Conservation (phyloP, 2,888 invertebrate genomes). For the Zygothrica quintamaculata region DNA sequence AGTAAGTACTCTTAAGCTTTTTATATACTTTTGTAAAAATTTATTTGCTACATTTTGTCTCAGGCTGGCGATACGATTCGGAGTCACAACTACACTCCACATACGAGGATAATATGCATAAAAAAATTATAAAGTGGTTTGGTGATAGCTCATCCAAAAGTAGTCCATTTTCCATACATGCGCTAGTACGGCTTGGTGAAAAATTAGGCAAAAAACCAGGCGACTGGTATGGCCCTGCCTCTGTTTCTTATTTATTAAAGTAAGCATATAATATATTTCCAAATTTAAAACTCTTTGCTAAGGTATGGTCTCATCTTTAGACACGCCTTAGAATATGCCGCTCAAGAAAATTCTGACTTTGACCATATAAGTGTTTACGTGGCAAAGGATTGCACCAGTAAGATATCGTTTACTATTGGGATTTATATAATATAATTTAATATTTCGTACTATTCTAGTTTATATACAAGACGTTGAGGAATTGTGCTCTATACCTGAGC, state of each 20-base stretch:
- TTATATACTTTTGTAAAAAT: too few relatives aligned
- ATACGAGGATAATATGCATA: constrained; percentile 90
- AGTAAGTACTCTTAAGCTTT: constrained; percentile 85
- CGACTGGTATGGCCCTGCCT: constrained; percentile 97
- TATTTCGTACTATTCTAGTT: constrained; percentile 85
- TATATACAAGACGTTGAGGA: constrained; percentile 91
- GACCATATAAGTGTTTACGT: constrained; percentile 93
- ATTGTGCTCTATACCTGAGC: constrained; percentile 86
- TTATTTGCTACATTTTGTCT: too few relatives aligned
- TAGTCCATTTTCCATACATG: constrained; percentile 94
- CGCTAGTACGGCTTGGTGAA: constrained; percentile 91
- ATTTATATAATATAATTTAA: too few relatives aligned
- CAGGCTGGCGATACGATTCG: constrained; percentile 91
- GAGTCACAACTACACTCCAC: constrained; percentile 88
- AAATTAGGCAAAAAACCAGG: constrained; percentile 93
- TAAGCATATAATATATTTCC: constrained; percentile 62
- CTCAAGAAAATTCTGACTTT: constrained; percentile 90
- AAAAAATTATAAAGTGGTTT: constrained; percentile 95
- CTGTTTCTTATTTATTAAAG: constrained; percentile 93
- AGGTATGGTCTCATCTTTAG: constrained; percentile 82
- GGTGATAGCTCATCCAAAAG: constrained; percentile 92
- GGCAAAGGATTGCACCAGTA: constrained; percentile 94
- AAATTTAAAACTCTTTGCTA: not conserved
- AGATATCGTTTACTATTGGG: too few relatives aligned
- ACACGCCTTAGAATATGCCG: constrained; percentile 91